Evolutionary conservation across 2,797 vertebrate species (phyloP).

Genomic region (Euthynnus affinis): DNA sequence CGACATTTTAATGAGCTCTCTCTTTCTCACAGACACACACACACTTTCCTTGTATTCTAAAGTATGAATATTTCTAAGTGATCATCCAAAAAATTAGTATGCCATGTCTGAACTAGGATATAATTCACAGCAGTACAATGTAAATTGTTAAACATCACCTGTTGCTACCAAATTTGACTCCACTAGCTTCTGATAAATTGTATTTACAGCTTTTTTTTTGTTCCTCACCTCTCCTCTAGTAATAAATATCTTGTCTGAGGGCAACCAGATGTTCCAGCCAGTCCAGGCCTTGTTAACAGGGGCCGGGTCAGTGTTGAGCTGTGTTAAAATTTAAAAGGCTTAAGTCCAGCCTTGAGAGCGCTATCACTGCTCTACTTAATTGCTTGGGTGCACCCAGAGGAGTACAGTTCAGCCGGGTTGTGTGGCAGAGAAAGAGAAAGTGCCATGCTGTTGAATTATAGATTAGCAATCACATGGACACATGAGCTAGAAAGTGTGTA

Average conservation of each 20-base stretch:
- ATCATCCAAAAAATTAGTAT: not conserved
- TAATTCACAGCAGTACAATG: not conserved
- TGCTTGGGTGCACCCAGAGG: constrained; percentile 37
- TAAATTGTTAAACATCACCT: not conserved
- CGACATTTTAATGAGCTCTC: constrained; percentile 36
- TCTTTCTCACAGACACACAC: not conserved
- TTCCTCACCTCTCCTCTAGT: constrained; percentile 14
- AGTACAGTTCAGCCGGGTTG: constrained; percentile 35
- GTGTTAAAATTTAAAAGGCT: constrained; percentile 66
- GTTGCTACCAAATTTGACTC: constrained; percentile 8
- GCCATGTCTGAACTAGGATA: not conserved
- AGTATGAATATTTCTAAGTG: not conserved
- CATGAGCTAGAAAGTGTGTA: not conserved
- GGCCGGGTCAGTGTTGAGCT: constrained; percentile 28
- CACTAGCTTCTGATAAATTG: not conserved
- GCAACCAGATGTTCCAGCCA: constrained; percentile 59
- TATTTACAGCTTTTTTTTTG: not conserved
- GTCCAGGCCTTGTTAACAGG: constrained; percentile 57
- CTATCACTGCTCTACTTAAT: constrained; percentile 55
- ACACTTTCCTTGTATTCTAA: not conserved
- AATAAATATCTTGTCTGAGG: constrained; percentile 60
- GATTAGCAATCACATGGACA: constrained; percentile 28
- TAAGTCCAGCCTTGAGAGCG: constrained; percentile 50
- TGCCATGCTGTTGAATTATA: constrained; percentile 44
- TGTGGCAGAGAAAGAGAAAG: constrained; percentile 39